Base-by-base conservation (phyloP, 2,797 vertebrate species). In the Bradypus variegatus region DNA sequence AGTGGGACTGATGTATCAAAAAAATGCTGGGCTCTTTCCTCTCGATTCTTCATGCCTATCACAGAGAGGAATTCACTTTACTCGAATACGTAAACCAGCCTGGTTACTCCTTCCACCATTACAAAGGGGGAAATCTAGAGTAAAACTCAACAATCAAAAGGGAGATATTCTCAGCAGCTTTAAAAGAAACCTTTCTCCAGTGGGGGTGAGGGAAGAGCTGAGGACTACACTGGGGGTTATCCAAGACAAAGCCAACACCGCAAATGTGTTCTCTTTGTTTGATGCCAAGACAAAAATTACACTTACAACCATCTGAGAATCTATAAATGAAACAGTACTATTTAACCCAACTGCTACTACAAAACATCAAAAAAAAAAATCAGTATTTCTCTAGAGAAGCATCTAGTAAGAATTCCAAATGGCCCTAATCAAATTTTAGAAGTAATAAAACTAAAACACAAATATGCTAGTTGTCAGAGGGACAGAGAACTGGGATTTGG, bases 11-110 rank as follows among this genome's bases (percentile, higher is more conserved):
- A 98, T 1, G 98, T 98, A 95, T 98, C 98, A 69, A 99, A 99
- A 97, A 99, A 99, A 97, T 99, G 99, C 97, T 99, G 98, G 9
- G 99, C 98, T 95, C 99, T 97, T 97, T 99, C 99, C 97, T 99
- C 99, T 70, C 99, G 98, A 95, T 99, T 99, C 97, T 99, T 99
- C 98, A 99, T 98, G 91, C 99, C 99, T 99, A 94, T 36, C 94
- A 85, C 90, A 95, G 92, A 94, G 4, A 96, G 93, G 92, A 95
- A 79, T 58, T 36, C 90, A 90, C 88, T 88, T 95, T 90, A 96
- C 79, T 86, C 2, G 36, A 38, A 38, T 15, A 69, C 1, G 25
- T 79, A 58, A 78, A 60, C 70, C 60, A 38, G 55, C 65, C 53
- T 78, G 50, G 91, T 48, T 48, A 88, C 88, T 65, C 64, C 64